Conservation (phyloP, 2,113 vertebrate genomes). For the Hoplias malabaricus region DNA sequence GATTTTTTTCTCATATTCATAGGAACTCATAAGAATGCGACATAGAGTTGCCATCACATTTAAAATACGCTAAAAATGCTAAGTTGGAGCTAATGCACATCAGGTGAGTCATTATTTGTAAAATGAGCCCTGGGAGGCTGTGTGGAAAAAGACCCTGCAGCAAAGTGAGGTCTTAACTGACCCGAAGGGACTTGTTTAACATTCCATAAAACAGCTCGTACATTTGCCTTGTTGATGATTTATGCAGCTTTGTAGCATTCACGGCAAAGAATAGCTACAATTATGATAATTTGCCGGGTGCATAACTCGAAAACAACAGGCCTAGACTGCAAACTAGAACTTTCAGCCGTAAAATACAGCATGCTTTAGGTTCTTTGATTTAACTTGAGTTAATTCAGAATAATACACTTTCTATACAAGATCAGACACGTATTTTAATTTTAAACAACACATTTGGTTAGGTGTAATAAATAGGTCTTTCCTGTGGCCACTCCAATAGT, state of each 20-base stretch:
- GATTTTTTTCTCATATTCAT: too few species aligned
- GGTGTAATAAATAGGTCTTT: too few species aligned
- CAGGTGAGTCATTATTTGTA: slow-evolving; percentile 6
- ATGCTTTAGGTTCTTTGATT: not conserved
- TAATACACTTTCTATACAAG: too few species aligned
- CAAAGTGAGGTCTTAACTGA: not conserved
- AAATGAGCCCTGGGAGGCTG: not conserved
- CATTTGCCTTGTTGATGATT: not conserved
- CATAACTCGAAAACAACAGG: not conserved
- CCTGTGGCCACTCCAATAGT: too few species aligned
- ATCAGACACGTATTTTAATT: too few species aligned
- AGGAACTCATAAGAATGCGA: too few species aligned
- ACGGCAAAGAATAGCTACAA: not conserved
- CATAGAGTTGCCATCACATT: not conserved
- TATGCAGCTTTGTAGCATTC: not conserved
- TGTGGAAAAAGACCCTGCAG: not conserved
- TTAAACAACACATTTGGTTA: too few species aligned
- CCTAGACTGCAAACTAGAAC: not conserved
- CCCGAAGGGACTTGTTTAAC: not conserved
- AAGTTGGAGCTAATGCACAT: not conserved
- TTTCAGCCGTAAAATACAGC: not conserved
- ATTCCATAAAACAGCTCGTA: not conserved
- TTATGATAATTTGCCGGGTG: not conserved
- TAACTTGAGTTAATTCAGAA: not conserved
- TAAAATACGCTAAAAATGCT: slow-evolving; percentile 24